A percentile compares a stretch with the other conserved stretches of the same genome.
Evolutionary conservation across 1,140 invertebrate genomes (phyloP).

Genomic region (Leucophenga varia): DNA sequence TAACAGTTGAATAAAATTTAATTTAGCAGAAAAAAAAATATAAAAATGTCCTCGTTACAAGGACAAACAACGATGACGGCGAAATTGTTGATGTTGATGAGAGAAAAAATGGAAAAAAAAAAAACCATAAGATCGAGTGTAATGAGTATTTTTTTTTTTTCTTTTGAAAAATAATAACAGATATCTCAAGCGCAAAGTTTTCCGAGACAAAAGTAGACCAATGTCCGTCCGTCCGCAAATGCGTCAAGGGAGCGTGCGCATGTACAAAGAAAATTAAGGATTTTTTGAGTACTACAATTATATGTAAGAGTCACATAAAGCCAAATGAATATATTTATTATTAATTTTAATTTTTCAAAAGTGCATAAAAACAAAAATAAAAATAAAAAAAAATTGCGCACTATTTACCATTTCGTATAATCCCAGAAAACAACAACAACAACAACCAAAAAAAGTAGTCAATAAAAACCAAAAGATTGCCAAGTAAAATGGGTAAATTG

Average conservation of each 20-base stretch:
- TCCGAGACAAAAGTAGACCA: no score
- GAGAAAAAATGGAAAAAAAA: no score
- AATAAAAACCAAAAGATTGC: no score
- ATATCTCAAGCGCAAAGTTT: no score
- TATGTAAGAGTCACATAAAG: no score
- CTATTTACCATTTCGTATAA: not conserved
- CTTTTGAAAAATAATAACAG: not conserved
- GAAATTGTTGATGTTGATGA: slow-evolving; percentile 12
- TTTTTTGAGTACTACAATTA: no score
- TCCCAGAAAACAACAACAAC: not conserved
- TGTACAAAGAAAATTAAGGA: no score
- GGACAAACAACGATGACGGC: slow-evolving; percentile 26
- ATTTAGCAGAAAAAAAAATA: slow-evolving; percentile 40
- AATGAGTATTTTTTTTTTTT: no score
- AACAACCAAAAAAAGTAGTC: slow-evolving; percentile 7
- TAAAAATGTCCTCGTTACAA: slow-evolving; percentile 22
- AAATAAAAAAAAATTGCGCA: not conserved
- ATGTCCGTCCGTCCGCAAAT: no score
- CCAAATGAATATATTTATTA: slow-evolving; percentile 47
- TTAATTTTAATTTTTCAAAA: slow-evolving; percentile 52
- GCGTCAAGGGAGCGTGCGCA: no score
- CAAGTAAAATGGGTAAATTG: no score
- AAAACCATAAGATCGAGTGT: no score
- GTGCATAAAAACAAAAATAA: not conserved
- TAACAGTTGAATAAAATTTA: slow-evolving; percentile 52